Evolutionary conservation across 1,140 invertebrate species (phyloP), one percentile per base, ranked within the genome.

Genomic region (Trichomalopsis sarcophagae): DNA sequence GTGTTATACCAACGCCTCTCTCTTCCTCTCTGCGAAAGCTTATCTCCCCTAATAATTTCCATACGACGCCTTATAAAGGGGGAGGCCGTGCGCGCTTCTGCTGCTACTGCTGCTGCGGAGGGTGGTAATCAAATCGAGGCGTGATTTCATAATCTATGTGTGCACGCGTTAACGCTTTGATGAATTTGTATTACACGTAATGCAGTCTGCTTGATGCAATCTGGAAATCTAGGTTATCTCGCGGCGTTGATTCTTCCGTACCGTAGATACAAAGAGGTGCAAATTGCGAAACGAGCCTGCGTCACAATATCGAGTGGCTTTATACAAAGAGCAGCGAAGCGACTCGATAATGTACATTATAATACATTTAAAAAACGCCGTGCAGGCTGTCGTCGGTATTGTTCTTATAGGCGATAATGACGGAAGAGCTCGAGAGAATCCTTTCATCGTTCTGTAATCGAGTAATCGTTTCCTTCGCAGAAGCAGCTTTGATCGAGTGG

Each of bases 401-500:
- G 17, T 76, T 76, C 74, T 76, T 50, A 9, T 50, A 17, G 55
- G 17, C 13, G 74, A 76, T 47, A 76, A 76, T 47, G 23, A 76
- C 74, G 21, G 21, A 40, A 40, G 14, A 40, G 73, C 14, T 74
- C 30, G 55, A 62, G 55, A 62, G 55, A 62, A 62, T 62, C 55
- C 55, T 62, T 62, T 62, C 55, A 21, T n/a, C 14, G 55, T n/a
- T 62, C 55, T n/a, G 17, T 7, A 62, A 6, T 21, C 13, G 55
- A 6, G 55, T 62, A 71, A 71, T 71, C 69, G 30, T 71, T 71
- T 71, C 27, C 69, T 71, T 62, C 55, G 55, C 55, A 17, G 50
- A 2, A n/a, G 55, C 55, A 62, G 21, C 27, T 73, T 73, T 73
- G 40, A 81, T 81, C 40, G 69, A 55, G 66, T 73, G 69, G 68